phyloP scores from a whole-genome alignment of 2,113 vertebrate species.

The Mugil cephalus region DNA sequence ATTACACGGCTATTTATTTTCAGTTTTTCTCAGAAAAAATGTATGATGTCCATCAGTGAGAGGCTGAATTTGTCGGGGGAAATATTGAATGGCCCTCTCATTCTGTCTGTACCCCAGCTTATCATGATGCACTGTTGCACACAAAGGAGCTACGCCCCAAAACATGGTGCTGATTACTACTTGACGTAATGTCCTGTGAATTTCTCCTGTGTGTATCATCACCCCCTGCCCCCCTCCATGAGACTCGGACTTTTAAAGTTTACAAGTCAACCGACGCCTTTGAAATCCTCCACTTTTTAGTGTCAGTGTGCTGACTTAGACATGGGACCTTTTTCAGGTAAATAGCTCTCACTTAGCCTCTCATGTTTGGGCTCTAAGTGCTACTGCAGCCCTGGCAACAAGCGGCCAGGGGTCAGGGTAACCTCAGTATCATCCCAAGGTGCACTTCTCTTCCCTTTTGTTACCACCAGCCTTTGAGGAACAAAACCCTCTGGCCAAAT shows the following conservation, averaged over 20 bases:
- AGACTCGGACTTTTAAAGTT: conserved; percentile 63
- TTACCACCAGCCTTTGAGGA: conserved; percentile 72
- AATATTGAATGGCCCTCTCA: conserved; percentile 16
- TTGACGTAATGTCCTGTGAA: conserved; percentile 52
- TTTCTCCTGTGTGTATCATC: conserved; percentile 20
- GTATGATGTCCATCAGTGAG: conserved; percentile 10
- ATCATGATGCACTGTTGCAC: conserved; percentile 36
- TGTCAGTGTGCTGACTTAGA: conserved; percentile 22
- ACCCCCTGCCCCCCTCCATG: too few relatives aligned
- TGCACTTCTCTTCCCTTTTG: conserved; percentile 65
- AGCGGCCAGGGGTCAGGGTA: conserved; percentile 55
- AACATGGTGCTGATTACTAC: conserved; percentile 77
- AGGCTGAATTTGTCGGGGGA: conserved; percentile 29
- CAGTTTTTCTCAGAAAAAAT: conserved; percentile 20
- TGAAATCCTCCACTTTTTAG: conserved; percentile 33
- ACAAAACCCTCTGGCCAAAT: conserved; percentile 65
- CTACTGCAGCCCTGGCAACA: conserved; percentile 57
- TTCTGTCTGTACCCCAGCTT: conserved; percentile 10
- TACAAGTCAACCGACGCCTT: conserved; percentile 59
- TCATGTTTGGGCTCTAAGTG: conserved; percentile 47
- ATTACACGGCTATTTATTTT: conserved; percentile 43
- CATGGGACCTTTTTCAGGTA: conserved; percentile 59
- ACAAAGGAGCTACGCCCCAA: conserved; percentile 40
- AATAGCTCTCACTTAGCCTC: conserved; percentile 25
- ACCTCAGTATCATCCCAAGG: conserved; percentile 70